phyloP scores from a whole-genome alignment of 2,797 vertebrate species.

The Sebastes oblongus region DNA sequence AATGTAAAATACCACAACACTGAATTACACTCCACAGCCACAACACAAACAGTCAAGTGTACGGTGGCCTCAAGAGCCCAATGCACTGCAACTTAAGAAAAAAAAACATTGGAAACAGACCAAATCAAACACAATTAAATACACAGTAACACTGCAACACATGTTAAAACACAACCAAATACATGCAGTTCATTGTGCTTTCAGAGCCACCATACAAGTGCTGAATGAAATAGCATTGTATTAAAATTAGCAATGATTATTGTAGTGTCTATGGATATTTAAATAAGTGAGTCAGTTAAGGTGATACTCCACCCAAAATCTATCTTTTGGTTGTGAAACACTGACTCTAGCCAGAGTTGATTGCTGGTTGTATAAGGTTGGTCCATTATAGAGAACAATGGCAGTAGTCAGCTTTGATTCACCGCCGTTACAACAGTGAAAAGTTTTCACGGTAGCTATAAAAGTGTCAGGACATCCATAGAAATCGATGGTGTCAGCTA shows the following conservation, averaged over 20 bases:
- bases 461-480: not conserved
- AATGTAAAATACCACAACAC: slow-evolving; percentile 19
- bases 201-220: not conserved
- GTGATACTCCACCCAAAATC: not conserved
- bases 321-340: not conserved
- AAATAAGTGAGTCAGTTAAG: not conserved
- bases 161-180: not conserved
- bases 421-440: not conserved
- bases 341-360: not conserved
- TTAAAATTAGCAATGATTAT: slow-evolving; percentile 18
- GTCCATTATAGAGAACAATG: not conserved
- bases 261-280: slow-evolving; percentile 1
- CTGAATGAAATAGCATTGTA: not conserved
- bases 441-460: no score
- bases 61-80: not conserved
- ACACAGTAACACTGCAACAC: not conserved
- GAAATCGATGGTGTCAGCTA: not conserved
- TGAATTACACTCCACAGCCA: not conserved
- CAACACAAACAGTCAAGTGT: not conserved
- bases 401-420: not conserved
- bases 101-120: not conserved
- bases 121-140: not conserved
- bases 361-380: not conserved
- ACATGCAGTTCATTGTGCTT: not conserved
- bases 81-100: not conserved